These are phyloP conservation scores for Trichoplusia ni DNA, from an alignment of 1,140 invertebrate species.

Conservation along the genomic window DNA sequence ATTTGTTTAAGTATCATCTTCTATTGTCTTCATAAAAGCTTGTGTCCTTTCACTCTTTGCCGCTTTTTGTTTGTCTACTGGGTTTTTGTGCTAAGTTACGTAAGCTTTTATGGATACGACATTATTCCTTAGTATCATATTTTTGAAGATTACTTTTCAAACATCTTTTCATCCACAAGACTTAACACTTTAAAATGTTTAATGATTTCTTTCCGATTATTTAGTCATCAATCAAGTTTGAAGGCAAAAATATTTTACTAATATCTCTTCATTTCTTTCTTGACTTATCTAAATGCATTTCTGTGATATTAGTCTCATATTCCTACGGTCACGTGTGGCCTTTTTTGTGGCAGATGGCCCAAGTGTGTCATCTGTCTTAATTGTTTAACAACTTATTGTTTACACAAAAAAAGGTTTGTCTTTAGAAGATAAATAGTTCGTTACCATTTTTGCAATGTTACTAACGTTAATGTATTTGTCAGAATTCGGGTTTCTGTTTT, in stretches of 20 bases:
- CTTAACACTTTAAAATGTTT: too few relatives aligned
- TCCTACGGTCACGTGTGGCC: conserved; percentile 57
- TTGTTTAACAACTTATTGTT: conserved; percentile 61
- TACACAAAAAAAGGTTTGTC: conserved; percentile 9
- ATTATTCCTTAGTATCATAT: conserved; percentile 2
- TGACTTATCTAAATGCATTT: conserved; percentile 34
- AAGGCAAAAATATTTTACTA: too few relatives aligned
- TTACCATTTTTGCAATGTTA: conserved; percentile 9
- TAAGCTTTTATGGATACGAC: conserved; percentile 41
- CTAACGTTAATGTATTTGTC: conserved; percentile 12
- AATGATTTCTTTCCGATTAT: too few relatives aligned
- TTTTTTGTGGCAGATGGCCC: conserved; percentile 57
- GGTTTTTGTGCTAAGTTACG: conserved; percentile 39
- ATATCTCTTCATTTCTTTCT: conserved; percentile 9
- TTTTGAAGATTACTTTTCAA: too few relatives aligned
- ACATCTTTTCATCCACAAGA: too few relatives aligned
- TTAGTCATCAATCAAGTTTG: too few relatives aligned
- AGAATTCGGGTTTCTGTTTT: neutral
- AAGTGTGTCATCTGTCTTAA: conserved; percentile 61
- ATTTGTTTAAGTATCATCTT: conserved; percentile 65
- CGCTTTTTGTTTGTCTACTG: conserved; percentile 53
- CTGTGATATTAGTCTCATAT: conserved; percentile 61
- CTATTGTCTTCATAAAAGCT: conserved; percentile 59
- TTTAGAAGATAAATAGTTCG: conserved; percentile 1
- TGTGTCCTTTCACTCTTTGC: conserved; percentile 59